Base-by-base conservation (phyloP, 2,888 invertebrate genomes). In the Hybos culiciformis region DNA sequence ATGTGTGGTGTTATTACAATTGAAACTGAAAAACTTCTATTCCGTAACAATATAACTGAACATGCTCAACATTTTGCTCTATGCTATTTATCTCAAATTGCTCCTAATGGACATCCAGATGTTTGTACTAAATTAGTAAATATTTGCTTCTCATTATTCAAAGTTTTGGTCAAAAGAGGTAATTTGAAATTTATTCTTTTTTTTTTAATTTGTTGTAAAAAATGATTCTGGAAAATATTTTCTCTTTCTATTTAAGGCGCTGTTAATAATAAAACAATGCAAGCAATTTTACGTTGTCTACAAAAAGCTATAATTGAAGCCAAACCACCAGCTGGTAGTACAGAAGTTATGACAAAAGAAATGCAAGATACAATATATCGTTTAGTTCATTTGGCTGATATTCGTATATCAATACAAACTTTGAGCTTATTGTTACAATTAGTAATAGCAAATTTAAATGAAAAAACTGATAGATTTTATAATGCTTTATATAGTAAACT, bases 101-200 rank as follows among this genome's bases (percentile, higher is more conserved):
- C 78, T 48, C 60, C 61, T 0, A 69, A 92, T 31, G 76, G 75
- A 6, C 75, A 77, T 42, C 78, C 82, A 4, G 84, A 88, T 51
- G 73, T 93, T 14, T 91, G 96, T 0, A 78, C 79, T 51, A 82
- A 78, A 53, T 70, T 98, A 24, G 84, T 98, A 36, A 74, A 82
- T 49, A 83, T 97, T 39, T 98, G 97, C 64, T 91, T 98, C 61
- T 80, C 88, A 0, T 90, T 97, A 62, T 98, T 98, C 70, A 93
- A 92, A 68, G 84, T 90, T 39, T 79, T 83, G 44, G 78, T 91
- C 5, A 88, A 91, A 60, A 53, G 29, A n/a, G 29, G 29, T n/a
- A n/a, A n/a, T n/a, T n/a, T n/a, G n/a, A n/a, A n/a, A 19, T 60
- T n/a, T n/a, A n/a, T n/a, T n/a, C n/a, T n/a, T n/a, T n/a, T n/a